These are phyloP conservation scores for Melanotus villosus DNA, from an alignment of 2,888 invertebrate species.

Conservation along the genomic window DNA sequence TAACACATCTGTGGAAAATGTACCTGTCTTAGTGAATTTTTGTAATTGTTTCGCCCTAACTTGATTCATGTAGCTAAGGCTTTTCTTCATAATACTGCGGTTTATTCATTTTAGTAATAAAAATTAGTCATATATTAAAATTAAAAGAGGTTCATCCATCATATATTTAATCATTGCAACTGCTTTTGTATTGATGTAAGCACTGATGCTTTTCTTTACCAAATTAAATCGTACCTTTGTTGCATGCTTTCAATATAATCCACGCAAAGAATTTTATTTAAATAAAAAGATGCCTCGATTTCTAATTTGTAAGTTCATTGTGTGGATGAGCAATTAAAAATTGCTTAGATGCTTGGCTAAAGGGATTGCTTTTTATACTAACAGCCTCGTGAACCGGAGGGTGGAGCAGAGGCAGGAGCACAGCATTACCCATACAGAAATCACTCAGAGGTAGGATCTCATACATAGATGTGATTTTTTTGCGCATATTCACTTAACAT, in stretches of 20 bases:
- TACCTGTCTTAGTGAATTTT: slow-evolving; percentile 6
- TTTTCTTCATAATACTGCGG: neutral
- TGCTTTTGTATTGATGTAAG: neutral
- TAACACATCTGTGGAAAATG: too few species aligned
- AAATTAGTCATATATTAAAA: too few species aligned
- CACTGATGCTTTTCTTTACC: neutral
- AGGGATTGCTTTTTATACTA: slow-evolving; percentile 54
- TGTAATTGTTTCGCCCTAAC: neutral
- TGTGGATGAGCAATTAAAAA: slow-evolving; percentile 9
- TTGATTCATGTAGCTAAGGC: neutral
- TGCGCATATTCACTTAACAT: slow-evolving; percentile 48
- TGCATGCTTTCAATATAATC: slow-evolving; percentile 18
- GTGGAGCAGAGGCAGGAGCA: slow-evolving; percentile 79
- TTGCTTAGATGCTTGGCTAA: slow-evolving; percentile 45
- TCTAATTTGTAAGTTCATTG: neutral
- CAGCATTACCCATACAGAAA: slow-evolving; percentile 78
- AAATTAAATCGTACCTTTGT: too few species aligned
- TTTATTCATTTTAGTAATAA: too few species aligned
- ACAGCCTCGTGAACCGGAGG: slow-evolving; percentile 78
- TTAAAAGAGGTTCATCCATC: neutral
- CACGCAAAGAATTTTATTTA: neutral
- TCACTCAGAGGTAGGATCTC: slow-evolving; percentile 74
- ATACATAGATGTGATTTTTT: neutral
- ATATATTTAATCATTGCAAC: neutral
- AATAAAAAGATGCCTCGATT: neutral